Base-by-base conservation (phyloP, 1,140 invertebrate species). In the Bradynema listronoti region DNA sequence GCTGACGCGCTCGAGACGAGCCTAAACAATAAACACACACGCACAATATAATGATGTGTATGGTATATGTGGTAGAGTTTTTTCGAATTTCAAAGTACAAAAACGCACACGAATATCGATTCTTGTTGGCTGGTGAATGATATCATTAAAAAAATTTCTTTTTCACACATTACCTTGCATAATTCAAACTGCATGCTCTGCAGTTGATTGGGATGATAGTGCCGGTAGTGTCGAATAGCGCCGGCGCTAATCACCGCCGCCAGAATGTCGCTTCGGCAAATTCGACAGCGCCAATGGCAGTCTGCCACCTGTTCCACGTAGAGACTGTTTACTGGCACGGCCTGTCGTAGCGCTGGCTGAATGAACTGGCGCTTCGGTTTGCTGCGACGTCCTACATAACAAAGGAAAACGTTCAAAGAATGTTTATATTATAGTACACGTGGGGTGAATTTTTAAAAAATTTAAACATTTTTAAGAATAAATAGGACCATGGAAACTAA, bases 221-320 rank as follows among this genome's bases (percentile, higher is more conserved):
- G 19, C 43, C 67, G 66, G 51, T 54, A 72, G 57, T 72, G 70
- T 36, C 57, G 45, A 36, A 72, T 72, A 2, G 71, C 69, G 0
- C 68, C 72, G 14, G 70, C 70, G 47, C 72, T 75, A 47, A 72
- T 72, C 16, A 72, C 70, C 25, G 70, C 70, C 36, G 68, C 70
- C 29, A 66, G 52, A 50, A 72, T 72, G 52, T 72, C 65, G 11
- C 49, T 30, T n/a, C 47, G 14, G 51, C 70, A 72, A 5, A 72
- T 32, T 54, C 61, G 62, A 54, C 70, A 72, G 33, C 61, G 64
- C 70, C 70, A 72, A 41, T 72, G 70, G 22, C 66, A 72, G 22
- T 72, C 71, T 4, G 62, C 61, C 34, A 72, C 27, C 6, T 63
- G 47, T 39, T 73, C 39, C 33, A 72, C 58, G 24, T 57, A 72